Evolutionary conservation across 2,888 invertebrate species (phyloP).

Genomic region (Deroplatys truncata): DNA sequence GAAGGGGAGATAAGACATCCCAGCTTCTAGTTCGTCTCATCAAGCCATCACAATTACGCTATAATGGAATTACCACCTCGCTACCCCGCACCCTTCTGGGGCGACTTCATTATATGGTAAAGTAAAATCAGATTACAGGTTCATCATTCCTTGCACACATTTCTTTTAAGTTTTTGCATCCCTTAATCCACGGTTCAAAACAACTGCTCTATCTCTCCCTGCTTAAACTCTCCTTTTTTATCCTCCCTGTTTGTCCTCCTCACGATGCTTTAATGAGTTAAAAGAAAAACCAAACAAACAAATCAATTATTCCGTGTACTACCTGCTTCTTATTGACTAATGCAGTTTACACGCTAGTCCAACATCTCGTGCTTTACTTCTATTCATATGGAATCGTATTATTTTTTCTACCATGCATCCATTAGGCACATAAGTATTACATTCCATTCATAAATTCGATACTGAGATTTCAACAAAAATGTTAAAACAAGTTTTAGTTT

Average conservation of each 20-base stretch:
- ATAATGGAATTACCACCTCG: background rate
- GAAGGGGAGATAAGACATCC: background rate
- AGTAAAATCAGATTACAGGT: conserved; percentile 21
- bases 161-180: background rate
- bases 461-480: too few species aligned
- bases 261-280: background rate
- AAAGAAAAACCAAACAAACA: background rate
- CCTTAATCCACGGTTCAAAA: background rate
- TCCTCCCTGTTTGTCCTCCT: background rate
- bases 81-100: too few species aligned
- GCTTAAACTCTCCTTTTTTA: background rate
- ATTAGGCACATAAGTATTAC: too few species aligned
- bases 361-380: too few species aligned
- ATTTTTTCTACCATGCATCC: too few species aligned
- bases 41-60: conserved; percentile 1
- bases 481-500: too few species aligned
- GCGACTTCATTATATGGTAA: conserved; percentile 10
- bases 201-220: background rate
- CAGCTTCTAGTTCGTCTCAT: background rate
- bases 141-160: conserved; percentile 10
- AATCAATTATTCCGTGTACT: background rate
- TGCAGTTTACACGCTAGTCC: too few species aligned
- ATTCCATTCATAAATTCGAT: too few species aligned
- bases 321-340: background rate
- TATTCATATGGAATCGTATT: too few species aligned